Conservation (phyloP, 2,113 vertebrate species). For the Cranoglanis bouderius region DNA sequence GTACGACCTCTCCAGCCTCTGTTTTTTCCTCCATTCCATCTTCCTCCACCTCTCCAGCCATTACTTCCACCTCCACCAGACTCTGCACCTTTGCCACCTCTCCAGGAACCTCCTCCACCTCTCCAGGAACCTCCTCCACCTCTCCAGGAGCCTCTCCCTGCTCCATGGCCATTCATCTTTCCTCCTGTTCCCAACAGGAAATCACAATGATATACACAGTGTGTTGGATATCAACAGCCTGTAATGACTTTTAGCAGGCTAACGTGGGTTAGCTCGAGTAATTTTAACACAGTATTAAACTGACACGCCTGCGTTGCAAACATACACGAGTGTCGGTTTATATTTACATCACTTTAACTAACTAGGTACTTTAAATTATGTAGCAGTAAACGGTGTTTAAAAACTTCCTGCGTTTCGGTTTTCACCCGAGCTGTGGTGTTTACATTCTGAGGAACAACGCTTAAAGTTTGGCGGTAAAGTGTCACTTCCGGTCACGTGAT, state of each 20-base stretch:
- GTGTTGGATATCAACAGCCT: background rate
- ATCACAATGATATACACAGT: background rate
- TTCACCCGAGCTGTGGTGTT: background rate
- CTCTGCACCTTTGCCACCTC: constrained; percentile 56
- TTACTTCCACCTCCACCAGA: constrained; percentile 55
- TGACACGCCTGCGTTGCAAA: background rate
- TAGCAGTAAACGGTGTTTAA: no score
- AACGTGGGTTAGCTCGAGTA: background rate
- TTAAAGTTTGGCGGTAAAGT: constrained; percentile 51
- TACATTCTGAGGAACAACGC: background rate
- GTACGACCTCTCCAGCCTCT: constrained; percentile 52
- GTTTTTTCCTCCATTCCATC: constrained; percentile 41
- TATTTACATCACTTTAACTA: background rate
- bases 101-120: constrained; percentile 67
- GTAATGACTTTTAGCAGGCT: background rate
- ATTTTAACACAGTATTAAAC: background rate
- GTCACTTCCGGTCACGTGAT: constrained; percentile 47
- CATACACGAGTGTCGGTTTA: background rate
- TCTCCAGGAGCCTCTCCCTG: constrained; percentile 63
- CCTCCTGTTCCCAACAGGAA: background rate
- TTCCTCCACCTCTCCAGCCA: constrained; percentile 47
- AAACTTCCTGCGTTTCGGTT: background rate
- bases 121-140: constrained; percentile 65
- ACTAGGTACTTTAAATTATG: background rate
- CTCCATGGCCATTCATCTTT: constrained; percentile 65